These are phyloP conservation scores for Dendrolimus punctatus DNA, from an alignment of 1,140 invertebrate species.

Conservation along the genomic window DNA sequence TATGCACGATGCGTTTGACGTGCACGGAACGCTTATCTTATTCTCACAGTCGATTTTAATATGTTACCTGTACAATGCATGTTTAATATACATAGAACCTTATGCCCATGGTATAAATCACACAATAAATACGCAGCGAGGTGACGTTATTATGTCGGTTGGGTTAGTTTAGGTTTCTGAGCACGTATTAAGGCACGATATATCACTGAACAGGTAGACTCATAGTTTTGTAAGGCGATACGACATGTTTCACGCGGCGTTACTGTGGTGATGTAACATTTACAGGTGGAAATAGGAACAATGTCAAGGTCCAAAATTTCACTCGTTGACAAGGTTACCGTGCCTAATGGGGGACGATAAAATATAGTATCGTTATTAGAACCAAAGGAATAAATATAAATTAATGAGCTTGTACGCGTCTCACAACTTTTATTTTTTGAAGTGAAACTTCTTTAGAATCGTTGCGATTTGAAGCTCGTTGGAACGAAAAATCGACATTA, in stretches of 20 bases:
- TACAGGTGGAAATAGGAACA: constrained; percentile 32
- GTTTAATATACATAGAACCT: constrained; percentile 1
- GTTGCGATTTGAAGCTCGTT: no score
- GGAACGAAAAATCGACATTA: no score
- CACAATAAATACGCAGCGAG: constrained; percentile 2
- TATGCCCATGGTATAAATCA: constrained; percentile 5
- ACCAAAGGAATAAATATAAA: background rate
- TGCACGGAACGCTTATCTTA: constrained; percentile 2
- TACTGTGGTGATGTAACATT: constrained; percentile 27
- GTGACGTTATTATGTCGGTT: background rate
- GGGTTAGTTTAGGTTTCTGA: constrained; percentile 17
- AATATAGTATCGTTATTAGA: background rate
- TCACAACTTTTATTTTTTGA: no score
- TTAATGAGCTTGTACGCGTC: no score
- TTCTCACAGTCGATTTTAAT: constrained; percentile 7
- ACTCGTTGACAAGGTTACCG: constrained; percentile 13
- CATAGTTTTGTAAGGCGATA: constrained; percentile 28
- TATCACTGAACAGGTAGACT: constrained; percentile 16
- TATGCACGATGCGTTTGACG: constrained; percentile 1
- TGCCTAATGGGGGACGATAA: background rate
- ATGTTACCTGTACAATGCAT: constrained; percentile 8
- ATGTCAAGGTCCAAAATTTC: constrained; percentile 49
- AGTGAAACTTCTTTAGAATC: no score
- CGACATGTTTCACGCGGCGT: constrained; percentile 19
- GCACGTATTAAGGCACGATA: constrained; percentile 24